Conservation (phyloP, 2,113 vertebrate genomes). For the Shinisaurus crocodilurus region DNA sequence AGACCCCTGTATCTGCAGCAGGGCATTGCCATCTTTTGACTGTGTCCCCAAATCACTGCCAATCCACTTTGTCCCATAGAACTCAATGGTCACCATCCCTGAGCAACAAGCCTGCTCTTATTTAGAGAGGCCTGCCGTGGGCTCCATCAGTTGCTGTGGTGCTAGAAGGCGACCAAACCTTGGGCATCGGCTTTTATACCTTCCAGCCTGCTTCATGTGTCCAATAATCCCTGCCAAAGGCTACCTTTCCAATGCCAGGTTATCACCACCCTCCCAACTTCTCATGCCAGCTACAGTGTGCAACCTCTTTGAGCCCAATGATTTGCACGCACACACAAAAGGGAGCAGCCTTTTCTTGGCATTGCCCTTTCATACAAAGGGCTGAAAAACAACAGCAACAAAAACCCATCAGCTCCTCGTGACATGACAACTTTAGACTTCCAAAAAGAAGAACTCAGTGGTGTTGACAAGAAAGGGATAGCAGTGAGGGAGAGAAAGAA, state of each 20-base stretch:
- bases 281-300: neutral
- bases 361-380: neutral
- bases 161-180: too few relatives aligned
- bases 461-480: neutral
- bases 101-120: neutral
- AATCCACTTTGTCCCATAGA: neutral
- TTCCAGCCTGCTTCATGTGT: neutral
- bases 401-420: neutral
- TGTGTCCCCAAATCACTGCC: neutral
- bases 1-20: too few relatives aligned
- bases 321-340: neutral
- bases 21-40: neutral
- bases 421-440: constrained; percentile 33
- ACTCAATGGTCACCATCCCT: neutral
- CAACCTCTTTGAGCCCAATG: neutral
- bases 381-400: constrained; percentile 10
- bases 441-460: neutral
- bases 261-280: neutral
- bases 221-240: rapidly evolving
- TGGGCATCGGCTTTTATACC: neutral
- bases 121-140: neutral
- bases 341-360: neutral
- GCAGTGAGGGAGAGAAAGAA: neutral
- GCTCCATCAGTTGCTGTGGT: too few relatives aligned
- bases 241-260: neutral